phyloP scores from a whole-genome alignment of 2,888 invertebrate genomes.

The Tipula vernalis region DNA sequence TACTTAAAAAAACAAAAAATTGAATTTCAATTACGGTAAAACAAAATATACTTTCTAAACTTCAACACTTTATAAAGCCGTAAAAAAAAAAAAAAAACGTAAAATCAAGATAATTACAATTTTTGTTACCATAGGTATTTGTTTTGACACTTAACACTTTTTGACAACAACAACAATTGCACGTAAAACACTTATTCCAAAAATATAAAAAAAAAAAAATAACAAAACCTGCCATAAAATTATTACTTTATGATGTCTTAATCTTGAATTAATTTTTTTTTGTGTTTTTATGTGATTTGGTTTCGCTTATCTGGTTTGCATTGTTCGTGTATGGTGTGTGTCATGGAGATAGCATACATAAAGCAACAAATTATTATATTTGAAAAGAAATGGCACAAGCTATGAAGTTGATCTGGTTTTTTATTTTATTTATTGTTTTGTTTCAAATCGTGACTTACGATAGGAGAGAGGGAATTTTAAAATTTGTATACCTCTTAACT shows the following conservation, averaged over 20 bases:
- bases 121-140: background rate
- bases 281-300: background rate
- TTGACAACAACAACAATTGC: background rate
- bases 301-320: background rate
- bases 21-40: background rate
- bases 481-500: no score
- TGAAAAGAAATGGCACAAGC: background rate
- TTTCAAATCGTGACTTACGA: no score
- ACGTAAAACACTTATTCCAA: background rate
- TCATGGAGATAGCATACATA: background rate
- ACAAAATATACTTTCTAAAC: background rate
- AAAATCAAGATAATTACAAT: background rate
- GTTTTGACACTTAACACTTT: background rate
- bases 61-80: background rate
- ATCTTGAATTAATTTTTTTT: background rate
- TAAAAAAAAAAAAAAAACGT: background rate
- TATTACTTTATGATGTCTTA: background rate
- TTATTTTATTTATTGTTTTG: no score
- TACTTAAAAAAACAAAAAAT: background rate
- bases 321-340: background rate
- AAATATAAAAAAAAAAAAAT: background rate
- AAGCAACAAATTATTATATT: background rate
- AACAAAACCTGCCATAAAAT: background rate
- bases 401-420: background rate
- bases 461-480: no score